A percentile compares a stretch with the other conserved stretches of the same genome.
These are phyloP conservation scores for Sarcophilus harrisii DNA, from an alignment of 2,797 vertebrate species.

Conservation along the genomic window DNA sequence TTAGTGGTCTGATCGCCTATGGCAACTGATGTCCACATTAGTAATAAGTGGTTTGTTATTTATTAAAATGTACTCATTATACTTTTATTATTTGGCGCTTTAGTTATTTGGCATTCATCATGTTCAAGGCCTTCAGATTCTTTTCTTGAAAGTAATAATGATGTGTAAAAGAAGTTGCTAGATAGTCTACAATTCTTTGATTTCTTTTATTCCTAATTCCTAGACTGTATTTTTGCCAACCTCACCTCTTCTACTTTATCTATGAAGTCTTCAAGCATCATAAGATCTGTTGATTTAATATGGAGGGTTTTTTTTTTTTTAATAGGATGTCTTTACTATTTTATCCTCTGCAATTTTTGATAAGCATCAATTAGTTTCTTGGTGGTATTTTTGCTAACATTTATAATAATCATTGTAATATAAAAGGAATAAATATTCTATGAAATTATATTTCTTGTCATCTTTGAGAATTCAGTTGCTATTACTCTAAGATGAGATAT, in stretches of 20 bases:
- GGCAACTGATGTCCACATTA: not conserved
- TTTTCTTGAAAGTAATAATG: not conserved
- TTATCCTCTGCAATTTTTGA: not conserved
- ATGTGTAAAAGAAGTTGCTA: not conserved
- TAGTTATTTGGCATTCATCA: not conserved
- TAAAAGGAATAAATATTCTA: not conserved
- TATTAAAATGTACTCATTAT: not conserved
- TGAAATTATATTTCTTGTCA: not conserved
- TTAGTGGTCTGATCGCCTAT: not conserved
- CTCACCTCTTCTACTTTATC: not conserved
- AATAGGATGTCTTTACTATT: not conserved
- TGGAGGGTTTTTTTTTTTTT: not conserved
- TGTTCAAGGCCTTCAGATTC: not conserved
- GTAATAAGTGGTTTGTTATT: not conserved
- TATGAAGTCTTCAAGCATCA: not conserved
- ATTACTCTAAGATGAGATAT: not conserved
- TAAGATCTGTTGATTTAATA: not conserved
- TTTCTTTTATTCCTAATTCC: not conserved
- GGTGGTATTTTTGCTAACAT: not conserved
- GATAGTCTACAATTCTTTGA: not conserved
- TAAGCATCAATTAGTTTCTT: not conserved
- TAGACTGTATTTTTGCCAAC: not conserved
- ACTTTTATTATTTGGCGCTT: not conserved
- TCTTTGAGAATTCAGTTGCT: not conserved
- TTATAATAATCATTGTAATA: not conserved